Percentiles rank a stretch among this genome's conserved stretches.
These are phyloP conservation scores for Pseudomugil gertrudae DNA, from an alignment of 2,797 vertebrate species.

Conservation along the genomic window DNA sequence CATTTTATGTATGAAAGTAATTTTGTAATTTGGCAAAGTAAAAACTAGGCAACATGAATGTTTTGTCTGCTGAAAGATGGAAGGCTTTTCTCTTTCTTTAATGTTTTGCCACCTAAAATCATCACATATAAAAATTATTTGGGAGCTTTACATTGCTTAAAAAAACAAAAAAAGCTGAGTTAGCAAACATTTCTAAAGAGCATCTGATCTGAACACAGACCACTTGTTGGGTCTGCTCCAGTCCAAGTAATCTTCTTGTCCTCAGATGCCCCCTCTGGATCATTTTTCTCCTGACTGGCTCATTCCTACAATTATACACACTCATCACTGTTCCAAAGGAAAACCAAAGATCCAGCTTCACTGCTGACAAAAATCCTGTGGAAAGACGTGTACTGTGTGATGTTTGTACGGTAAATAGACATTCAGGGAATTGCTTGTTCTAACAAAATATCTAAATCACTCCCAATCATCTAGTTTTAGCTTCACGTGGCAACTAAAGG, in stretches of 20 bases:
- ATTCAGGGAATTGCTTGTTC: neutral
- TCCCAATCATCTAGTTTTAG: constrained; percentile 1
- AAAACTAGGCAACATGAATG: neutral
- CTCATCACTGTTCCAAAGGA: constrained; percentile 5
- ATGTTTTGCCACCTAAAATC: neutral
- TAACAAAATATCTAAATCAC: neutral
- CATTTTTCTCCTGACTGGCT: constrained; percentile 17
- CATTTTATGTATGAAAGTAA: neutral
- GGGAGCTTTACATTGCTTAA: constrained; percentile 15
- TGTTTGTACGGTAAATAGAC: neutral
- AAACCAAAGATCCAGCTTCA: constrained; percentile 21
- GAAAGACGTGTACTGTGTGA: neutral
- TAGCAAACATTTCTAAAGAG: constrained; percentile 29
- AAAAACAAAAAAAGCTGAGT: constrained; percentile 4
- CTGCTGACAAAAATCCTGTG: constrained; percentile 1
- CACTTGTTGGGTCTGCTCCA: constrained; percentile 20
- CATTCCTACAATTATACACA: constrained; percentile 36
- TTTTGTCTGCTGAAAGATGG: constrained; percentile 8
- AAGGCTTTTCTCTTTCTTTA: constrained; percentile 43
- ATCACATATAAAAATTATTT: neutral
- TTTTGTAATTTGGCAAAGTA: neutral
- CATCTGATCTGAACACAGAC: constrained; percentile 14
- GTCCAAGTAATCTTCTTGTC: constrained; percentile 36
- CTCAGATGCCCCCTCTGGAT: constrained; percentile 24
- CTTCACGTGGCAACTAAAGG: neutral